These are phyloP conservation scores for Cyrtorhinus lividipennis DNA, from an alignment of 1,140 invertebrate genomes.

Conservation along the genomic window DNA sequence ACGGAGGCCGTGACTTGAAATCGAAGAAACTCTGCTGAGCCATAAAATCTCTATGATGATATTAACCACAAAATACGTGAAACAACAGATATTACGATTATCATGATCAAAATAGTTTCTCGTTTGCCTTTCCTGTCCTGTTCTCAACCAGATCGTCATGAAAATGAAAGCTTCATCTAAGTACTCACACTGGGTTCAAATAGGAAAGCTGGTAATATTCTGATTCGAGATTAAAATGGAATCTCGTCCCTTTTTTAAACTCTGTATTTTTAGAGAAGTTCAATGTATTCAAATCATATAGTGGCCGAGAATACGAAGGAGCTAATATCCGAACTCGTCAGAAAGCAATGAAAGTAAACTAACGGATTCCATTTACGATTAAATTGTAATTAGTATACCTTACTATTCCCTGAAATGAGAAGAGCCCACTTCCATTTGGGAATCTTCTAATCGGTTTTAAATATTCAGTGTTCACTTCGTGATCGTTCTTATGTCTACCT, in stretches of 20 bases:
- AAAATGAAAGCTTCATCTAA: background rate
- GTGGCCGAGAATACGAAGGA: background rate
- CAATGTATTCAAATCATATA: no score
- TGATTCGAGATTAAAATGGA: background rate
- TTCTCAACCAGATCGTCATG: background rate
- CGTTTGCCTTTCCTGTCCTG: no score
- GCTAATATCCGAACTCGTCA: background rate
- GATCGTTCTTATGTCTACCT: no score
- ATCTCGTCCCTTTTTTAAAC: background rate
- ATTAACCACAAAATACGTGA: no score
- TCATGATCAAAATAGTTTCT: no score
- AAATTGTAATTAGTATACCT: background rate
- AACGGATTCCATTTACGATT: background rate
- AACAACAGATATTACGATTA: no score
- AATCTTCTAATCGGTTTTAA: background rate
- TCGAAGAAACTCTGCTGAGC: no score
- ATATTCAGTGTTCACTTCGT: no score
- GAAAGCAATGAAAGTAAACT: background rate
- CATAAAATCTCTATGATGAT: no score
- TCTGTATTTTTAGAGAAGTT: background rate
- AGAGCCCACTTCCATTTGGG: background rate
- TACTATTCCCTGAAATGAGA: background rate
- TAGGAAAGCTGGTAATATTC: background rate
- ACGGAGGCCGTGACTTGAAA: no score
- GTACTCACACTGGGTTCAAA: no score